These are phyloP conservation scores for Upupa epops DNA, from an alignment of 2,113 vertebrate species.

Conservation along the genomic window DNA sequence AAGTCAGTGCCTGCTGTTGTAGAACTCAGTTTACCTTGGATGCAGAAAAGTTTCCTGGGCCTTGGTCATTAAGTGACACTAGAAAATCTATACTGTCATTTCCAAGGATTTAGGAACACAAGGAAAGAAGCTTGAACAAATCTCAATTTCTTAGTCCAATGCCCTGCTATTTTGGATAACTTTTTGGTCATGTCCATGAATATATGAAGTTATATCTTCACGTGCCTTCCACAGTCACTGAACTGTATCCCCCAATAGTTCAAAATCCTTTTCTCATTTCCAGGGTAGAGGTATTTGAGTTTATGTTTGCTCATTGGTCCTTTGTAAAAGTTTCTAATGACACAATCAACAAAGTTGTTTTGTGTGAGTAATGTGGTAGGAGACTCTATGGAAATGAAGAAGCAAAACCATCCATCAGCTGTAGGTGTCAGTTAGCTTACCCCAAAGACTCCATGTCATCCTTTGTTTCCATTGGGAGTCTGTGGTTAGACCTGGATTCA, in stretches of 20 bases:
- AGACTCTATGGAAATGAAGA: slow-evolving; percentile 26
- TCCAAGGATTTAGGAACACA: not conserved
- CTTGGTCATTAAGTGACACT: not conserved
- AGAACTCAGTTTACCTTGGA: not conserved
- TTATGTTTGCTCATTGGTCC: not conserved
- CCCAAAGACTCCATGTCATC: not conserved
- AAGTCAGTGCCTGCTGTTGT: not conserved
- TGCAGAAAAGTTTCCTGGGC: not conserved
- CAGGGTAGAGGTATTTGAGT: not conserved
- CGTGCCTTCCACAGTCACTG: not conserved
- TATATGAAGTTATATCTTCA: not conserved
- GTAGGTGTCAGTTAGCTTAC: slow-evolving; percentile 16
- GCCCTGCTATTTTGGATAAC: accelerated
- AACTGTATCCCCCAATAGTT: not conserved
- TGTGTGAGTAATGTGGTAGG: slow-evolving; percentile 29
- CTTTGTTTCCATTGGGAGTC: not conserved
- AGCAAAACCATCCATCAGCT: slow-evolving; percentile 15
- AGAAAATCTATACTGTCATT: not conserved
- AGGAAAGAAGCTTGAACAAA: not conserved
- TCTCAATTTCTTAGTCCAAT: not conserved
- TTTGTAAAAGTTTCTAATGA: slow-evolving; percentile 63
- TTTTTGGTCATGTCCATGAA: not conserved
- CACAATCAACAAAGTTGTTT: slow-evolving; percentile 21
- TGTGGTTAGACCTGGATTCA: not conserved
- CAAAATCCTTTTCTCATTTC: not conserved